Percentiles rank a stretch among this genome's conserved stretches.
Evolutionary conservation across 2,113 vertebrate species (phyloP).

Genomic region (Synchiropus splendidus): DNA sequence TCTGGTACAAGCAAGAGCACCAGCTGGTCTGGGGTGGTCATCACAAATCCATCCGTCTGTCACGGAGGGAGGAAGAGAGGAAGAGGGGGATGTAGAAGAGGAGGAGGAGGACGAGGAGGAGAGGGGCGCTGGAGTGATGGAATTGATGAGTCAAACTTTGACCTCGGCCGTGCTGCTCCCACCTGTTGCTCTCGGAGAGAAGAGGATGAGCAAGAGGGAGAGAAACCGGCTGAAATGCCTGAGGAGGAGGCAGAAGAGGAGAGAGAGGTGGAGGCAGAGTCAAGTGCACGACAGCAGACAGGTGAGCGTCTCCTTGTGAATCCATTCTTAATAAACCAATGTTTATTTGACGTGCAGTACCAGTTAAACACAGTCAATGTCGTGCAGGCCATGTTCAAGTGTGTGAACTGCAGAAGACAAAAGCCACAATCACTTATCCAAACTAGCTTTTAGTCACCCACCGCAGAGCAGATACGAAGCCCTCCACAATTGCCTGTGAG

Average conservation of each 20-base stretch:
- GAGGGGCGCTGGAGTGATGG: constrained; percentile 52
- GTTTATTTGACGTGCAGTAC: too few relatives aligned
- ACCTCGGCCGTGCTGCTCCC: constrained; percentile 3
- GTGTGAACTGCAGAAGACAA: too few relatives aligned
- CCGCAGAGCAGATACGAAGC: too few relatives aligned
- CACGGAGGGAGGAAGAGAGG: constrained; percentile 18
- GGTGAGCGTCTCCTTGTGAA: too few relatives aligned
- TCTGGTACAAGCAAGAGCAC: constrained; percentile 30
- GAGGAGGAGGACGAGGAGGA: constrained; percentile 53
- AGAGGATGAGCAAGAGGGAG: constrained; percentile 71
- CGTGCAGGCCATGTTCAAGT: too few relatives aligned
- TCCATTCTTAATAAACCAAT: too few relatives aligned
- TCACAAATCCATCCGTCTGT: too few relatives aligned
- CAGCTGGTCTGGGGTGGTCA: neutral
- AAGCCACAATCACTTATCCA: too few relatives aligned
- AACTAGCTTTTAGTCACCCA: too few relatives aligned
- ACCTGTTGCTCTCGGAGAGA: constrained; percentile 33
- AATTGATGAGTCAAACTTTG: constrained; percentile 18
- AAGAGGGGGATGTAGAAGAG: constrained; percentile 13
- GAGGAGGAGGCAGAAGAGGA: constrained; percentile 71
- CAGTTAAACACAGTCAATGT: too few relatives aligned
- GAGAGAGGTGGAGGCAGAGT: constrained; percentile 68
- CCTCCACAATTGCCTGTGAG: too few relatives aligned
- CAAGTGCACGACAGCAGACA: constrained; percentile 63
- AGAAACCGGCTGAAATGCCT: constrained; percentile 74